These are phyloP conservation scores for Tiliacea aurago DNA, from an alignment of 2,888 invertebrate genomes.

Conservation along the genomic window DNA sequence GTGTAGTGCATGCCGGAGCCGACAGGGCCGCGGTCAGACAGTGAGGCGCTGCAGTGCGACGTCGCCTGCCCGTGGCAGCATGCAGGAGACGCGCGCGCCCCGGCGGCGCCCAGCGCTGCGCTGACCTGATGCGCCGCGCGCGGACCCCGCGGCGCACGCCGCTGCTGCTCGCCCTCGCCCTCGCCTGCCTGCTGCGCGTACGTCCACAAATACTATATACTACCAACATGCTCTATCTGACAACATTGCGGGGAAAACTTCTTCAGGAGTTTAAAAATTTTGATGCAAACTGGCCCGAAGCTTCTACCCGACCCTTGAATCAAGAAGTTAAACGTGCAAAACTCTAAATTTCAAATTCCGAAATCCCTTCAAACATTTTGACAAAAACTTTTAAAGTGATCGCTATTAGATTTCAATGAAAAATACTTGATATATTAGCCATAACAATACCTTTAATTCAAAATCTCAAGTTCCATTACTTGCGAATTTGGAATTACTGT, in stretches of 20 bases:
- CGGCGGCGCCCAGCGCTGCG: constrained; percentile 80
- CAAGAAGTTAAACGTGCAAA: background rate
- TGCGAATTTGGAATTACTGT: background rate
- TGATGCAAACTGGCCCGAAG: background rate
- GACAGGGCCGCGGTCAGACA: constrained; percentile 38
- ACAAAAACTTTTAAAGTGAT: background rate
- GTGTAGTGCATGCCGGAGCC: constrained; percentile 64
- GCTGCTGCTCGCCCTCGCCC: constrained; percentile 85
- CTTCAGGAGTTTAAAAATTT: background rate
- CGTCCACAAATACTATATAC: constrained; percentile 60
- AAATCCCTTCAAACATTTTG: background rate
- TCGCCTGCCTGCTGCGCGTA: constrained; percentile 85
- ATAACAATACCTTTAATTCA: background rate
- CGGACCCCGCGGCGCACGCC: constrained; percentile 84
- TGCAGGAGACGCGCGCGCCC: constrained; percentile 76
- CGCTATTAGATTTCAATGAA: background rate
- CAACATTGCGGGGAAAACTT: too few species aligned
- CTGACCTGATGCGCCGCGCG: constrained; percentile 82
- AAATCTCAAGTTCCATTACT: background rate
- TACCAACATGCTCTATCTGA: constrained; percentile 8
- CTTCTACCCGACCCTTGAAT: background rate
- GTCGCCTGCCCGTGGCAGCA: constrained; percentile 69
- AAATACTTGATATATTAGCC: background rate
- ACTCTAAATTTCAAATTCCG: background rate
- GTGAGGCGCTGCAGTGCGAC: constrained; percentile 58